Base-by-base conservation (phyloP, 2,113 vertebrate genomes). In the Leucopsar rothschildi region DNA sequence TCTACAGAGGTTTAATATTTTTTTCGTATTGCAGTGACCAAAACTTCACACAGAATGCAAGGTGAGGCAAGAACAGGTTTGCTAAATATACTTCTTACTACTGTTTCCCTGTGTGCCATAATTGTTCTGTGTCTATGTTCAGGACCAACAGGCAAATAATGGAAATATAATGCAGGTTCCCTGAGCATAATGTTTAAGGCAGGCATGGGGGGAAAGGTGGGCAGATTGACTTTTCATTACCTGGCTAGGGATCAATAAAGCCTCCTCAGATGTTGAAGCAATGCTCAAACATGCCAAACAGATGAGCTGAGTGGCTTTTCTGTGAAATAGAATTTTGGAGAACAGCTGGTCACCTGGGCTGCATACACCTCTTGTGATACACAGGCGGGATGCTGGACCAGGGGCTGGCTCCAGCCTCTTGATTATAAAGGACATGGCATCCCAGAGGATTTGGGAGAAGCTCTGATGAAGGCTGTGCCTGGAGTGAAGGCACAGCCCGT, bases 251-350 rank as follows among this genome's bases (percentile, higher is more conserved):
- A 77, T 76, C 68, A 42, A 6, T 76, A 75, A 84, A 69, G n/a
- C 35, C 82, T 82, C n/a, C 28, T 44, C 71, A 83, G 66, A 63
- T 72, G 50, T 53, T 16, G 24, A 57, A 10, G 79, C 50, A 83
- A 44, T 44, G 39, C 80, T 93, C 31, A 92, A 73, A 80, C 33
- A 25, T 44, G 56, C 33, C 70, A 61, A 82, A 71, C 53, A 75
- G 83, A 80, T 55, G 52, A 63, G 24, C 52, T 91, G 56, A 85
- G 71, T 73, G 71, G 28, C 35, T 89, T 94, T 69, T 65, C 81
- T 53, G 17, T 72, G 64, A 57, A 65, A 27, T 2, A 75, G 65
- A 42, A 19, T 88, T 94, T 82, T 44, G n/a, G 68, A 76, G 61
- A 92, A 66, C 10, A 33, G 66, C 35, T 0, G 0, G 53, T 44